Base-by-base conservation (phyloP, 2,797 vertebrate species). In the Acanthiza pusilla region DNA sequence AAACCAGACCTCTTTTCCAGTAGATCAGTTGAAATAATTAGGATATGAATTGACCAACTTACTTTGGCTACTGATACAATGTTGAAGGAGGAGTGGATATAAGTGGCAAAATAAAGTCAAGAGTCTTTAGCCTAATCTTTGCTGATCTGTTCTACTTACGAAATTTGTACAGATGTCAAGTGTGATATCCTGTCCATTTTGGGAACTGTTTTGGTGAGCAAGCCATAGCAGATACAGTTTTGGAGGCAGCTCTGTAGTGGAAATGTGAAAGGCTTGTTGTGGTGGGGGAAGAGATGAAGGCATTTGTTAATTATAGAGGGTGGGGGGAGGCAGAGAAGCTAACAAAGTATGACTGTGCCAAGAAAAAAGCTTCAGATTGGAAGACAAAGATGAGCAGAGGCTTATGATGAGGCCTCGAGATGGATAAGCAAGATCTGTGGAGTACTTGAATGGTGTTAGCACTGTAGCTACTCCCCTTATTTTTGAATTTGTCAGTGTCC, bases 71-170 rank as follows among this genome's bases (percentile, higher is more conserved):
- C 65, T 60, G 45, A 73, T 61, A 38, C 51, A n/a, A 29, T 43
- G 14, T 30, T 67, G 53, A 76, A 16, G 63, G 67, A 80, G n/a
- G n/a, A 47, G n/a, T 91, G 57, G 38, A 45, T 85, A 5, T 74
- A 36, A 55, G 47, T 77, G 58, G 29, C 47, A 76, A 88, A 82
- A 60, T 63, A 23, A 71, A 71, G 50, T 81, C 34, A 27, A 34
- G 34, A 61, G 32, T 27, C 70, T 89, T 81, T 40, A 73, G 47
- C 43, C 65, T 95, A 54, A 94, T 93, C 82, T 84, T 81, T 88
- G 80, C 73, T 94, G 85, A 94, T 94, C 82, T 91, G 43, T 88
- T 91, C 87, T 93, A 45, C 61, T 91, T 86, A 60, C 1, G 22
- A 86, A 91, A 71, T 60, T 60, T 61, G 23, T 66, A 38, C 15